A percentile compares a stretch with the other conserved stretches of the same genome.
Evolutionary conservation across 2,888 invertebrate species (phyloP).

Genomic region (Ophion costatus): DNA sequence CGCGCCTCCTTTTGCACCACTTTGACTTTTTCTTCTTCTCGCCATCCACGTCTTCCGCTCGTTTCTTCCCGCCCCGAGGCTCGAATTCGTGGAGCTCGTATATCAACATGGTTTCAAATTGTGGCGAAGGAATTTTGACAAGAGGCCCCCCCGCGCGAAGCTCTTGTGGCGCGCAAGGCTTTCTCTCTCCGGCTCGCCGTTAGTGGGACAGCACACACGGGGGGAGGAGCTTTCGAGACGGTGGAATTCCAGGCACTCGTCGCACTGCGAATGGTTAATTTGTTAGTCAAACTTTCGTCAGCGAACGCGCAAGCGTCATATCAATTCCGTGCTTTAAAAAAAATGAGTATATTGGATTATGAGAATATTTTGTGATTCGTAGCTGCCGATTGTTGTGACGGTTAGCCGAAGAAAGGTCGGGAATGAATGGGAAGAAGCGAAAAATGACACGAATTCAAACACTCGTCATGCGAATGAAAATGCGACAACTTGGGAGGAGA

Average conservation of each 20-base stretch:
- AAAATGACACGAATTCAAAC: not conserved
- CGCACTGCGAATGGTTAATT: slow-evolving; percentile 47
- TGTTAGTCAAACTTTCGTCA: slow-evolving; percentile 39
- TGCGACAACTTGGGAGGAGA: not conserved
- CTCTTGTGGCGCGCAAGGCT: slow-evolving; percentile 27
- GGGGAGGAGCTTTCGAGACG: slow-evolving; percentile 24
- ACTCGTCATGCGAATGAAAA: slow-evolving; percentile 8
- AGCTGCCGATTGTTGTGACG: not conserved
- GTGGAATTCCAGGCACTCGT: slow-evolving; percentile 32
- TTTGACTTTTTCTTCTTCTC: slow-evolving; percentile 31
- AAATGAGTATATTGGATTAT: too few species aligned
- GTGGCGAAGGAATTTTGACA: slow-evolving; percentile 21
- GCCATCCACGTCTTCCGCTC: slow-evolving; percentile 33
- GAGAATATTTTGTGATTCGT: not conserved
- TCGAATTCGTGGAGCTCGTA: slow-evolving; percentile 8
- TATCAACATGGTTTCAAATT: slow-evolving; percentile 38
- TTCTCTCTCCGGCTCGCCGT: slow-evolving; percentile 20
- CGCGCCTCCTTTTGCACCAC: not conserved
- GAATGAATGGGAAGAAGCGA: not conserved
- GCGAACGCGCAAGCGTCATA: slow-evolving; percentile 2
- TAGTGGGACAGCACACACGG: slow-evolving; percentile 38
- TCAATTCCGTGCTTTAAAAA: not conserved
- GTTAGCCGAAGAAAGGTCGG: not conserved
- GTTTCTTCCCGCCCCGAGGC: slow-evolving; percentile 16
- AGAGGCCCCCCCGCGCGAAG: slow-evolving; percentile 25